Base-by-base conservation (phyloP, 1,140 invertebrate species). In the Zaprionus davidi region DNA sequence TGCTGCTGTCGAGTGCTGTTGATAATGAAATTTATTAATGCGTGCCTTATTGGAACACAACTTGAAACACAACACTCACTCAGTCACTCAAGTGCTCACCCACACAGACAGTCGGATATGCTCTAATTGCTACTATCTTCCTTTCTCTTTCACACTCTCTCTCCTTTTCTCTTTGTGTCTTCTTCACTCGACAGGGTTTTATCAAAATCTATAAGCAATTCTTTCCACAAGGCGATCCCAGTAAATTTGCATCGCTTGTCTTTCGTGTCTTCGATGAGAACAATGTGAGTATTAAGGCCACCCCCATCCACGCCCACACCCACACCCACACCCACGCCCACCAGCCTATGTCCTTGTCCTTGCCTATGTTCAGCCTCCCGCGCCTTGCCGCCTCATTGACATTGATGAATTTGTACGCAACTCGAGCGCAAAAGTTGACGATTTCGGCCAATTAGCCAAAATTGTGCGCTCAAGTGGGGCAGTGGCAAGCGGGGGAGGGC, bases 201-300 rank as follows among this genome's bases (percentile, higher is more conserved):
- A 98, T 99, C 92, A 98, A 98, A 94, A 99, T 99, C 92, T 99
- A 99, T 95, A 98, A 98, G 94, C 98, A 99, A 94, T 99, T 99
- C 94, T 99, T 99, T 93, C 98, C 98, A 60, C 97, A 99, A 95
- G 98, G 98, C 79, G 98, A 99, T 94, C 98, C 98, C 22, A 98
- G 97, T 81, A 99, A 99, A 94, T 99, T 99, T 93, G 98, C 98
- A 20, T 97, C 97, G 28, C 95, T 99, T 82, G 98, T 99, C 26
- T 99, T 99, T 94, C 96, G 98, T 93, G 98, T 99, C 36, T 99
- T 99, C 93, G 98, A 99, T 93, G 98, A 99, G 94, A 99, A 99
- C 93, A 99, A 99, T 93, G 98, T 99, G 94, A 96, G 96, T 96
- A 92, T 77, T 55, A 59, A 41, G 15, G 28, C 60, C 69, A 71